Evolutionary conservation across 1,140 invertebrate genomes (phyloP).

Genomic region (Caenorhabditis latens): DNA sequence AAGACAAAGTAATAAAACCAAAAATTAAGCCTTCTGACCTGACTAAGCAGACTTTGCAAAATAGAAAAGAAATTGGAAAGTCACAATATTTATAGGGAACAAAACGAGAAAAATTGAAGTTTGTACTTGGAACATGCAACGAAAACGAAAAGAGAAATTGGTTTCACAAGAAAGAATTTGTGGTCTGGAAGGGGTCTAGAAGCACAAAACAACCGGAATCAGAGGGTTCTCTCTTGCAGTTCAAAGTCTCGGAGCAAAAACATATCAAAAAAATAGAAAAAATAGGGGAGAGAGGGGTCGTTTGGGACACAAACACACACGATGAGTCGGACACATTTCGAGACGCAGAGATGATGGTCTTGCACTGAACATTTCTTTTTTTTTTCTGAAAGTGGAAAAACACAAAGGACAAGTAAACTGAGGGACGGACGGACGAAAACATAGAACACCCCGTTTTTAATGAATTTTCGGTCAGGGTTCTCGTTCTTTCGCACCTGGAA

Average conservation of each 20-base stretch:
- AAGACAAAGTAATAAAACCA: no score
- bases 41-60: no score
- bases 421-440: constrained; percentile 17
- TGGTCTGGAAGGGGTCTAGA: not conserved
- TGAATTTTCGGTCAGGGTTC: not conserved
- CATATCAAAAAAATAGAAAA: not conserved
- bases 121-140: not conserved
- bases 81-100: not conserved
- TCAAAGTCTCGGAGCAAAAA: constrained; percentile 6
- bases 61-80: no score
- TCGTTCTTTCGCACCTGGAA: no score
- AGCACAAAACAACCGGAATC: not conserved
- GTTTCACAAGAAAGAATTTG: no score
- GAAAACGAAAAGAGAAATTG: not conserved
- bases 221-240: not conserved
- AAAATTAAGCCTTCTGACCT: no score
- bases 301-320: not conserved
- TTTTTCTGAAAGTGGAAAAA: constrained; percentile 22
- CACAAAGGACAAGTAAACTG: constrained; percentile 24
- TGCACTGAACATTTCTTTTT: not conserved
- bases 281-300: not conserved
- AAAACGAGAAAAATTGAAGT: not conserved
- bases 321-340: constrained; percentile 6
- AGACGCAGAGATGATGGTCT: not conserved
- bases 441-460: not conserved